Conservation (phyloP, 2,797 vertebrate genomes). For the Ambastaia sidthimunki region DNA sequence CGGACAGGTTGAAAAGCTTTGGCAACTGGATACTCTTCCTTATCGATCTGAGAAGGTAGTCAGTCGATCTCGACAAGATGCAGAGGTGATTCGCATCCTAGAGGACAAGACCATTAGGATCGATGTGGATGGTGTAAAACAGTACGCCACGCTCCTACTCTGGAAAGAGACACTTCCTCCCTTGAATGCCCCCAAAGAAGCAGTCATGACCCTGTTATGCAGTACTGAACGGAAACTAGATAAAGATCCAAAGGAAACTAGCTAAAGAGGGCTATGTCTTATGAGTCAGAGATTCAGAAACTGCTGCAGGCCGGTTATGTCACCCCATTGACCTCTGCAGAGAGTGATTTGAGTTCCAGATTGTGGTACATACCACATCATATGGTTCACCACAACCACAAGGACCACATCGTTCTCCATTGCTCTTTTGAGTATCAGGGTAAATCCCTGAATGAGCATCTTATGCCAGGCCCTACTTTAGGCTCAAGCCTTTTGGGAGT, state of each 20-base stretch:
- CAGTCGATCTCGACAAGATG: constrained; percentile 2
- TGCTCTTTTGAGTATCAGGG: constrained; percentile 1
- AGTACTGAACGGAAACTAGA: background rate
- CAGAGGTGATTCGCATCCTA: background rate
- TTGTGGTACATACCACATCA: constrained; percentile 1
- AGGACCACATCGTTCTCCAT: constrained; percentile 10
- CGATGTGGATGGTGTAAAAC: background rate
- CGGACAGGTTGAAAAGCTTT: too few relatives aligned
- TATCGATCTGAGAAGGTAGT: background rate
- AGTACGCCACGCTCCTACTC: background rate
- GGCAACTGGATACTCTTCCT: background rate
- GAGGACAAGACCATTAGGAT: constrained; percentile 1
- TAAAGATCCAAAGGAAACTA: background rate
- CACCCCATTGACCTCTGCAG: constrained; percentile 63
- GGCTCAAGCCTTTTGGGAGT: constrained; percentile 5
- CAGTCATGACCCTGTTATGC: constrained; percentile 10
- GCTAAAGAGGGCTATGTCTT: background rate
- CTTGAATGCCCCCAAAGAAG: constrained; percentile 22
- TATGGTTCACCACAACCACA: background rate
- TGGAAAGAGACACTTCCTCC: background rate
- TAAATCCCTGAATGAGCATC: constrained; percentile 5
- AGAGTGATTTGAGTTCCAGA: constrained; percentile 9
- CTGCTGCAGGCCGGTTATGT: background rate
- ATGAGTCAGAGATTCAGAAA: background rate
- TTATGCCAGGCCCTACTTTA: background rate